Conservation (phyloP, 2,797 vertebrate species). For the Orientallactaga sibirica region DNA sequence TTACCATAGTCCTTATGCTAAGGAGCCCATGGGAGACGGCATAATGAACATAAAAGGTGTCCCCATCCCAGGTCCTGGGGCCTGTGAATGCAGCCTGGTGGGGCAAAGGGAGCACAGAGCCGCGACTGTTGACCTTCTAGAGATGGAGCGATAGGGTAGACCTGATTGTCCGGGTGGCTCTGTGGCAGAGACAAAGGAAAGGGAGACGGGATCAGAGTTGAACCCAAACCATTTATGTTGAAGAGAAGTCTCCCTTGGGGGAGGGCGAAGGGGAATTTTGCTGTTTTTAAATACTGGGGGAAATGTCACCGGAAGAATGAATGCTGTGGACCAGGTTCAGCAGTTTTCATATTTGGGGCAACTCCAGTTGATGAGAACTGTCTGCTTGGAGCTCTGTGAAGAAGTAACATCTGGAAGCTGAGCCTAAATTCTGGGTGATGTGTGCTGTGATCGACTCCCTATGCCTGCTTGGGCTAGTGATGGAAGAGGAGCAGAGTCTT, state of each 20-base stretch:
- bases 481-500: rapidly evolving
- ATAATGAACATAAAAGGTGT: too few relatives aligned
- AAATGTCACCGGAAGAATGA: constrained; percentile 12
- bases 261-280: background rate
- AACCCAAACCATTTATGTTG: background rate
- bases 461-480: background rate
- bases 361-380: background rate
- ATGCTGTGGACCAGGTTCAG: background rate
- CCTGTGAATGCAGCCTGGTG: background rate
- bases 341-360: background rate
- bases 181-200: too few relatives aligned
- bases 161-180: too few relatives aligned
- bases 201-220: background rate
- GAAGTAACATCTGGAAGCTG: background rate
- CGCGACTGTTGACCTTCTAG: background rate
- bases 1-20: background rate
- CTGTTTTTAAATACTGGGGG: background rate
- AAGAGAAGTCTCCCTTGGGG: background rate
- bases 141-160: background rate
- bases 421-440: background rate
- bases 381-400: background rate
- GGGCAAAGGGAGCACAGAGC: background rate
- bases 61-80: background rate
- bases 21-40: background rate
- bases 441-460: background rate